Evolutionary conservation across 2,888 invertebrate species (phyloP).

Genomic region (Alloscopus bannaensis): DNA sequence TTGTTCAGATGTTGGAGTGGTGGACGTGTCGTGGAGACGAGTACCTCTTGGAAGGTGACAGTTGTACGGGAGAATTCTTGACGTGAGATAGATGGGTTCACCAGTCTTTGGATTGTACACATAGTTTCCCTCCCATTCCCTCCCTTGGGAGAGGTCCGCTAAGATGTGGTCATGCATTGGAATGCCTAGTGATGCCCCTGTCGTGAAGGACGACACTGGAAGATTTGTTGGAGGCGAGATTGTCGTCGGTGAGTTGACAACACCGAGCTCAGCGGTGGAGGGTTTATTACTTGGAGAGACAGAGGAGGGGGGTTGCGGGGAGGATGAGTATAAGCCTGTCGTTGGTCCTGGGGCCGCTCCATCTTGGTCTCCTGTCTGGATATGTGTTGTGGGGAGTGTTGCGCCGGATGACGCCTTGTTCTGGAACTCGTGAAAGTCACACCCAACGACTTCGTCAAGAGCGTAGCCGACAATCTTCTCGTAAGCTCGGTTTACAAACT

Average conservation of each 20-base stretch:
- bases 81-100: conserved; percentile 86
- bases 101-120: conserved; percentile 85
- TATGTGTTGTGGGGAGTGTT: conserved; percentile 65
- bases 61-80: conserved; percentile 84
- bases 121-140: conserved; percentile 87
- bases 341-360: conserved; percentile 25
- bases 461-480: conserved; percentile 88
- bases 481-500: conserved; percentile 92
- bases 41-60: conserved; percentile 71
- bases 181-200: conserved; percentile 56
- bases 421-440: conserved; percentile 79
- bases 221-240: conserved; percentile 55
- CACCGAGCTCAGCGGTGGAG: neutral
- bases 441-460: conserved; percentile 81
- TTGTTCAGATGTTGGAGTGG: conserved; percentile 35
- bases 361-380: neutral
- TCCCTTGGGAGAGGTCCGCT: conserved; percentile 80
- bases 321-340: conserved; percentile 35
- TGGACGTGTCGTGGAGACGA: conserved; percentile 68
- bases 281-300: neutral
- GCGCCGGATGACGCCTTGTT: conserved; percentile 75
- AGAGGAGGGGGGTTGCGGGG: conserved; percentile 23
- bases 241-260: conserved; percentile 41
- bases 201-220: conserved; percentile 46
- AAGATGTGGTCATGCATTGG: conserved; percentile 78